A percentile compares a stretch with the other conserved stretches of the same genome.
Conservation (phyloP, 2,888 invertebrate genomes). For the Sinopyrophorus schimmeli region DNA sequence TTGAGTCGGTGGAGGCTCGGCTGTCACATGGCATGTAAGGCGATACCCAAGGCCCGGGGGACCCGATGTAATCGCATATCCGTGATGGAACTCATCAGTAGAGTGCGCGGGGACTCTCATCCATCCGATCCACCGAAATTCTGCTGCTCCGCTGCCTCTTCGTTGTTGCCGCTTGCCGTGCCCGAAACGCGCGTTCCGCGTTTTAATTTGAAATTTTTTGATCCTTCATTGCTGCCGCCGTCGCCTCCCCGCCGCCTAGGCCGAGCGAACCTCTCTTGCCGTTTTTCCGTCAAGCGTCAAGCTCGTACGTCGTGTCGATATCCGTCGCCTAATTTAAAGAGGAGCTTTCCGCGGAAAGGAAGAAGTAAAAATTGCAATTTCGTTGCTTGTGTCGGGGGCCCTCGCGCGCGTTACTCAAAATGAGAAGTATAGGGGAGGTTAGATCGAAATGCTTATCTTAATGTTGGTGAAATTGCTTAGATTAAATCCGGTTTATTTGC, state of each 20-base stretch:
- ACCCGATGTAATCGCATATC: conserved; percentile 48
- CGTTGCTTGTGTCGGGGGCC: too few species aligned
- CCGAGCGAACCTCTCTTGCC: conserved; percentile 18
- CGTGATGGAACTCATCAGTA: conserved; percentile 50
- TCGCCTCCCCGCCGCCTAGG: conserved; percentile 31
- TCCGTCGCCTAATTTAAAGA: conserved; percentile 25
- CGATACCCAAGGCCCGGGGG: conserved; percentile 46
- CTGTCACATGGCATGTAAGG: conserved; percentile 50
- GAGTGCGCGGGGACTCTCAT: conserved; percentile 43
- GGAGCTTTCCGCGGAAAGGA: conserved; percentile 15
- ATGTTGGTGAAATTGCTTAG: too few species aligned
- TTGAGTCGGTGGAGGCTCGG: conserved; percentile 45
- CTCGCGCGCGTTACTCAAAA: too few species aligned
- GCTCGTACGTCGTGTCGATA: conserved; percentile 28
- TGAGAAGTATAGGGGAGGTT: too few species aligned
- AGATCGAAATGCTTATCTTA: too few species aligned
- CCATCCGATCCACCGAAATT: conserved; percentile 25
- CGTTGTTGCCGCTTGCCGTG: conserved; percentile 9
- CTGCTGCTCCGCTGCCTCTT: conserved; percentile 28
- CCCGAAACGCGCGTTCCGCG: conserved; percentile 34
- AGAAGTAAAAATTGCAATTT: conserved; percentile 21
- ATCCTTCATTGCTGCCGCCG: too few species aligned
- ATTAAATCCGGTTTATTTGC: too few species aligned
- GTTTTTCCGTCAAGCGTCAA: conserved; percentile 26
- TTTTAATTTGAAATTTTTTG: conserved; percentile 41